These are phyloP conservation scores for Epizoanthus ramosus DNA, from an alignment of 92 coral and sea anemone species.

Conservation along the genomic window DNA sequence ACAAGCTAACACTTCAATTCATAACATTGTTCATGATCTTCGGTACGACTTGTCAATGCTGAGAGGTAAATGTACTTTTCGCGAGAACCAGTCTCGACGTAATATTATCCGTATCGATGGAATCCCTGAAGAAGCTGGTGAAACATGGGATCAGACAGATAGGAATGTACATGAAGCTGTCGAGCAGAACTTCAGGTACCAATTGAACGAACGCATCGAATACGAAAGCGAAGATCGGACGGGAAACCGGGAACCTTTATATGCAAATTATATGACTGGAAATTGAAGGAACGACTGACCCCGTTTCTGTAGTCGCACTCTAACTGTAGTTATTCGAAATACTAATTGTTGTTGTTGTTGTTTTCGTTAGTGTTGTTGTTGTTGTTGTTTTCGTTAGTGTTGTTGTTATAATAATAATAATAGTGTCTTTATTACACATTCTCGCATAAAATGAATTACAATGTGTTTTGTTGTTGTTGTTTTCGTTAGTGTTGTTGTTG, in stretches of 20 bases:
- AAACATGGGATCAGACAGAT: slow-evolving; percentile 11
- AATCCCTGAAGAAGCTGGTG: slow-evolving; percentile 18
- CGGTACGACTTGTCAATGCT: background rate
- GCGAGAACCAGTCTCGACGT: slow-evolving; percentile 5
- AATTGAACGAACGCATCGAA: slow-evolving; percentile 10
- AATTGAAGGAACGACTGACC: slow-evolving; percentile 36
- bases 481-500: no score
- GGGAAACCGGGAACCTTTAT: slow-evolving; percentile 48
- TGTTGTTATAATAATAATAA: no score
- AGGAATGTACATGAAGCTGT: background rate
- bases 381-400: no score
- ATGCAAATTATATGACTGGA: slow-evolving; percentile 56
- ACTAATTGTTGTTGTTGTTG: no score
- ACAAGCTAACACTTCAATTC: slow-evolving; percentile 14
- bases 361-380: no score
- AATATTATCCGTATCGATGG: background rate
- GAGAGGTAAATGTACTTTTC: no score
- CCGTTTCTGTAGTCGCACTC: no score
- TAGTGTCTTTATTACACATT: no score
- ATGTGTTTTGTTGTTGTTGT: no score
- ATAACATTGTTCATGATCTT: slow-evolving; percentile 26
- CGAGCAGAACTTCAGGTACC: background rate
- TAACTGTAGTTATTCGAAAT: no score
- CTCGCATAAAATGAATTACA: no score
- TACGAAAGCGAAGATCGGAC: background rate